phyloP scores from a whole-genome alignment of 2,888 invertebrate species.

The Ophion obscuratus region DNA sequence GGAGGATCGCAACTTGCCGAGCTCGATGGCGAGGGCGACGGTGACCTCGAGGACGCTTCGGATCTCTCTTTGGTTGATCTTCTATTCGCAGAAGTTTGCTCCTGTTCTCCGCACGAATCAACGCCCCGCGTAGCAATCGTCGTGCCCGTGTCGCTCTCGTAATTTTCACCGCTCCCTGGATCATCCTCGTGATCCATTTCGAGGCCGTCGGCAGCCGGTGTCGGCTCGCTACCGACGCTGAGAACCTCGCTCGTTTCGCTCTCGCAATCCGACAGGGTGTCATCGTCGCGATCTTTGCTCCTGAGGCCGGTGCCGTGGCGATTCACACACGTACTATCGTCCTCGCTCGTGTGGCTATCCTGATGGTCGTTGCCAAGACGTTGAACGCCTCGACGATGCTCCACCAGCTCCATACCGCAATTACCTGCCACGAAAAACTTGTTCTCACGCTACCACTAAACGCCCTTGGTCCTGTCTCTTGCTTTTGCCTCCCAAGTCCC shows the following conservation, averaged over 20 bases:
- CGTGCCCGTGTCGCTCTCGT: slow-evolving; percentile 72
- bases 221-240: slow-evolving; percentile 92
- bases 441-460: slow-evolving; percentile 10
- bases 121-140: slow-evolving; percentile 75
- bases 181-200: slow-evolving; percentile 68
- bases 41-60: slow-evolving; percentile 73
- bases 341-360: slow-evolving; percentile 68
- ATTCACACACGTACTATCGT: slow-evolving; percentile 67
- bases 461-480: slow-evolving; percentile 24
- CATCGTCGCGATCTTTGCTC: slow-evolving; percentile 62
- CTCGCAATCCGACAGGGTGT: slow-evolving; percentile 79
- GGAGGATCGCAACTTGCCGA: slow-evolving; percentile 78
- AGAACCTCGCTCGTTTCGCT: slow-evolving; percentile 90
- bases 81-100: slow-evolving; percentile 36
- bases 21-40: slow-evolving; percentile 80
- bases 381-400: slow-evolving; percentile 65
- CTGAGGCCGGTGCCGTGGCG: slow-evolving; percentile 51
- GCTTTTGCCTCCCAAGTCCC: slow-evolving; percentile 15
- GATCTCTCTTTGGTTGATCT: slow-evolving; percentile 33
- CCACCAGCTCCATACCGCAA: slow-evolving; percentile 68
- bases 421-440: slow-evolving; percentile 11
- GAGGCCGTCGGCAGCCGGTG: slow-evolving; percentile 74
- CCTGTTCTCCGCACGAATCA: slow-evolving; percentile 36
- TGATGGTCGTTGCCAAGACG: slow-evolving; percentile 68
- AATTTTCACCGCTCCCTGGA: slow-evolving; percentile 71